phyloP scores from a whole-genome alignment of 2,113 vertebrate genomes.

The Zeus faber region DNA sequence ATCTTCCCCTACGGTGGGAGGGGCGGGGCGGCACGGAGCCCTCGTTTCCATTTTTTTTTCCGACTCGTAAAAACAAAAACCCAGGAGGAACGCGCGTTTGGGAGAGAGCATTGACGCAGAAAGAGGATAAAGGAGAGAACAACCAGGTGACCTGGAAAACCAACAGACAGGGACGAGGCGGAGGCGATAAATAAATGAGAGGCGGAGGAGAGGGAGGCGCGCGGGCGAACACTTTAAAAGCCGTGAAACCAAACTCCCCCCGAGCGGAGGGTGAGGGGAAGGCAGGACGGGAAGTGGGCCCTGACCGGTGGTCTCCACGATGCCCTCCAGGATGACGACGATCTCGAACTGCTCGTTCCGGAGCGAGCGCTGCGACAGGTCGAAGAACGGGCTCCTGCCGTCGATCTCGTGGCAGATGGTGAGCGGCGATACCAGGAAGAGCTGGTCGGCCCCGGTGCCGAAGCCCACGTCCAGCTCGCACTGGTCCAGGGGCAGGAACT shows the following conservation, averaged over 20 bases:
- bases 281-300: neutral
- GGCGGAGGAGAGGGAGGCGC: too few species aligned
- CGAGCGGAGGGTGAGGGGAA: slow-evolving; percentile 13
- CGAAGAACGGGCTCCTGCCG: slow-evolving; percentile 85
- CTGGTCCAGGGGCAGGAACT: slow-evolving; percentile 88
- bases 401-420: slow-evolving; percentile 91
- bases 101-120: too few species aligned
- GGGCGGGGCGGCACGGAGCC: too few species aligned
- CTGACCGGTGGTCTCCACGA: slow-evolving; percentile 88
- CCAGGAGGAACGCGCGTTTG: too few species aligned
- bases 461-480: slow-evolving; percentile 89
- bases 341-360: slow-evolving; percentile 88
- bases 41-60: too few species aligned
- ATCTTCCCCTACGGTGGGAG: too few species aligned
- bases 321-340: slow-evolving; percentile 89
- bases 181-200: too few species aligned
- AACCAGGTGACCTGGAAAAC: too few species aligned
- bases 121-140: too few species aligned
- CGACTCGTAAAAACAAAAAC: too few species aligned
- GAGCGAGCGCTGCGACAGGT: slow-evolving; percentile 84
- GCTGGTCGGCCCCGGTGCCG: slow-evolving; percentile 87
- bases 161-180: too few species aligned
- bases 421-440: slow-evolving; percentile 87
- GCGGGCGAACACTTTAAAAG: neutral
- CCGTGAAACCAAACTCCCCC: neutral